phyloP scores from a whole-genome alignment of 1,140 invertebrate genomes.

The Calliopsis andreniformis region DNA sequence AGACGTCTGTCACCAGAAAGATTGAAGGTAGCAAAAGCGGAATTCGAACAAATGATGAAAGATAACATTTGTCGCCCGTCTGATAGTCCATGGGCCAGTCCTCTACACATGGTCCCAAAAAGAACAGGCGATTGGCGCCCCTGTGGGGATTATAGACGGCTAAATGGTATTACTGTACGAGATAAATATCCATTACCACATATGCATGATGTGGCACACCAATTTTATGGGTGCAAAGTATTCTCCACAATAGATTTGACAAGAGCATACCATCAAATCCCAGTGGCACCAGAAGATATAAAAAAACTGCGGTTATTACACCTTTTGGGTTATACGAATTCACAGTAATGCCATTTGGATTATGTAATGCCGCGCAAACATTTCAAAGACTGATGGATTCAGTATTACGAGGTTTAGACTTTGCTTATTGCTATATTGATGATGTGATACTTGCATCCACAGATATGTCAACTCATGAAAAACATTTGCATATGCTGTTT shows the following conservation, averaged over 20 bases:
- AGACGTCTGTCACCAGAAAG: background rate
- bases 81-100: constrained; percentile 22
- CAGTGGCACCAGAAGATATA: background rate
- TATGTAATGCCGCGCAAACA: constrained; percentile 3
- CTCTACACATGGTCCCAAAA: constrained; percentile 25
- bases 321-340: constrained; percentile 27
- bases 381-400: constrained; percentile 21
- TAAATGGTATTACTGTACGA: constrained; percentile 11
- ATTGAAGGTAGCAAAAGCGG: background rate
- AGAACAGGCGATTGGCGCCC: constrained; percentile 16
- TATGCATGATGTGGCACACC: background rate
- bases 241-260: constrained; percentile 6
- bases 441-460: constrained; percentile 3
- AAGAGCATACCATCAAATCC: constrained; percentile 15
- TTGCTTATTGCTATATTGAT: background rate
- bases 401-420: background rate
- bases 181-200: constrained; percentile 4
- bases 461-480: background rate
- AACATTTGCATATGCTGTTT: constrained; percentile 12
- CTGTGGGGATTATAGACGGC: constrained; percentile 30
- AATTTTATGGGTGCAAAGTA: background rate
- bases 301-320: constrained; percentile 14
- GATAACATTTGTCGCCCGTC: constrained; percentile 4
- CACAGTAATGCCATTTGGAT: constrained; percentile 12
- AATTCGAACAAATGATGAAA: background rate